Evolutionary conservation across 1,140 invertebrate genomes (phyloP), one percentile per base, ranked within the genome.

Genomic region (Penaeus vannamei): DNA sequence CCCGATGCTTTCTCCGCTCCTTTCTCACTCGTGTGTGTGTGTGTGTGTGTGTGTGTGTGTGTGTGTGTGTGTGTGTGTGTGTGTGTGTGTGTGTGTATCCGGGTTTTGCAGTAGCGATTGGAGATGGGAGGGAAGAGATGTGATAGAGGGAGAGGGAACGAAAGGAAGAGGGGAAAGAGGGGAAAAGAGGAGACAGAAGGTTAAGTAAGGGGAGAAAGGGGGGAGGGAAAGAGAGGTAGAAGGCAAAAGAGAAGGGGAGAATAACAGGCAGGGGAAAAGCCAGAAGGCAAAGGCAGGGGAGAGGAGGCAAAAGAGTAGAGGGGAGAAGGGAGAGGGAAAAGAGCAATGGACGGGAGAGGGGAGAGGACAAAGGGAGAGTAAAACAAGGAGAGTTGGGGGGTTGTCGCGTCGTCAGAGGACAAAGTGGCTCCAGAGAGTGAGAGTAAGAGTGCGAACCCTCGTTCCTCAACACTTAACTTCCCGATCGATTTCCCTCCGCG

Each of bases 301-400:
- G 82, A 84, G 59, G 46, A 69, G 60, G 86, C 29, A 88, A 79
- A 64, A 84, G 87, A 53, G 84, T 61, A 84, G 90, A 61, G 86
- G 85, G 82, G 66, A 61, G 82, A 76, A 85, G 64, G 20, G 60
- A 19, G n/a, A 61, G 79, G 66, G 69, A 84, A 86, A 72, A 29
- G 87, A 87, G 46, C 26, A 17, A 60, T 1, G 36, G 83, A 36
- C 23, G 69, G 61, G 64, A 42, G 42, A 20, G 29, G 66, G 80
- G 36, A 82, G 26, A 46, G 66, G 81, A 85, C 36, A 42, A 42
- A 42, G 36, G 36, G 36, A 42, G 36, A 42, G 36, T 42, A 42
- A 5, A 42, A 7, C 4, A 7, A 32, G 42, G 53, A 76, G 62
- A 42, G 64, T 26, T 59, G 69, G 36, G 72, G 66, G 26, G 32